These are phyloP conservation scores for Setipinna tenuifilis DNA, from an alignment of 2,797 vertebrate species.

Conservation along the genomic window DNA sequence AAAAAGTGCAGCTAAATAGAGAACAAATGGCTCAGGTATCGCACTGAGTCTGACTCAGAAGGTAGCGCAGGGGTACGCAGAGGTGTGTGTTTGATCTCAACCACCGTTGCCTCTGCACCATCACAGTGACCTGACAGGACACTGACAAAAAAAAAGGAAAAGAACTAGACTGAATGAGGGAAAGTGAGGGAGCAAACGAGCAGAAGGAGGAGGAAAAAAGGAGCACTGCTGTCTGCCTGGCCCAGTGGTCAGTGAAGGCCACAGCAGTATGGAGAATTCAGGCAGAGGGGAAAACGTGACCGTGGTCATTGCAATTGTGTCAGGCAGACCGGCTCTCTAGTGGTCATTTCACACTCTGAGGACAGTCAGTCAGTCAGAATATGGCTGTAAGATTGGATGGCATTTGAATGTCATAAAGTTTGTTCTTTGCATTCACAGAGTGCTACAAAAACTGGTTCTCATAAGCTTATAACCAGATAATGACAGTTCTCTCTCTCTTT, in stretches of 20 bases:
- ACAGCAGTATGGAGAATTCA: conserved; percentile 55
- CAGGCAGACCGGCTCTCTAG: background rate
- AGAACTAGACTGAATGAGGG: conserved; percentile 25
- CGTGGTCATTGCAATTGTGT: background rate
- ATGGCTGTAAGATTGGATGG: background rate
- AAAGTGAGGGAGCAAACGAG: background rate
- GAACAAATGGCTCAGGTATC: conserved; percentile 42
- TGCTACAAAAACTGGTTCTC: no score
- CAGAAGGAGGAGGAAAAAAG: background rate
- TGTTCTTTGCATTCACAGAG: no score
- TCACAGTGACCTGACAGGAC: conserved; percentile 23
- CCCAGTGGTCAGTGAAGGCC: conserved; percentile 28
- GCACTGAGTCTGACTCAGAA: conserved; percentile 31
- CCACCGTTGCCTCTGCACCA: conserved; percentile 18
- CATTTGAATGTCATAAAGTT: no score
- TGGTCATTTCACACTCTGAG: background rate
- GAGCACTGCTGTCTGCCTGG: background rate
- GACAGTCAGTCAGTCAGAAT: background rate
- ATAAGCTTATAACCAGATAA: no score
- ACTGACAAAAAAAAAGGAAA: conserved; percentile 55
- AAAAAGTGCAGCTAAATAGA: conserved; percentile 31
- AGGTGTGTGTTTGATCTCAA: conserved; percentile 53
- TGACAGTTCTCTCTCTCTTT: no score
- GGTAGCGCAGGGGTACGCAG: background rate
- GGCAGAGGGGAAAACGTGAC: conserved; percentile 33